phyloP scores from a whole-genome alignment of 2,888 invertebrate genomes.

The Yponomeuta plumbellus region DNA sequence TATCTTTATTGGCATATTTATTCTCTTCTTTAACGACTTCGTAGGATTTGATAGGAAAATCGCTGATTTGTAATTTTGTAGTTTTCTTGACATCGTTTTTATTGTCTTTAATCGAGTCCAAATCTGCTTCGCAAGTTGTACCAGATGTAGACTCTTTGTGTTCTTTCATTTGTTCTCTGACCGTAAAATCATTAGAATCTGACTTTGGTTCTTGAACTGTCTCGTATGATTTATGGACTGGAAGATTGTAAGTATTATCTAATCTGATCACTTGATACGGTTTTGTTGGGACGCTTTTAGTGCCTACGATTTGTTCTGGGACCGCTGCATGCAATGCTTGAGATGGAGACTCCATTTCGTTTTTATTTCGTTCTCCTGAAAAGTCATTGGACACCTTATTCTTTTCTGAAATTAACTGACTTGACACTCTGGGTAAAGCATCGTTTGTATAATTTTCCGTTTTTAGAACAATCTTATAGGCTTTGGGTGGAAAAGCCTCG shows the following conservation, averaged over 20 bases:
- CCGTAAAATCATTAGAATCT: background rate
- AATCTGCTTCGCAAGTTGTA: background rate
- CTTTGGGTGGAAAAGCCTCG: background rate
- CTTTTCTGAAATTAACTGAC: background rate
- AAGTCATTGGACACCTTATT: background rate
- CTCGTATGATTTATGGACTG: background rate
- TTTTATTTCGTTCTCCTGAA: background rate
- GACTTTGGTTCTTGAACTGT: background rate
- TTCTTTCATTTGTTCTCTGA: background rate
- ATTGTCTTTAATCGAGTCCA: background rate
- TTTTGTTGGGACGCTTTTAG: too few relatives aligned
- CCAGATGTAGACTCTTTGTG: background rate
- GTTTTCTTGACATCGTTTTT: background rate
- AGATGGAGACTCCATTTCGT: background rate
- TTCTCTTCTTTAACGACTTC: background rate
- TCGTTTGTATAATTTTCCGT: background rate
- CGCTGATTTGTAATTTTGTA: background rate
- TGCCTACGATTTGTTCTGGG: too few relatives aligned
- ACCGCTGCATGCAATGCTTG: too few relatives aligned
- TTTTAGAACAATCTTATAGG: background rate
- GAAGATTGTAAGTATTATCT: background rate
- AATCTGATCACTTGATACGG: too few relatives aligned
- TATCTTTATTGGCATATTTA: background rate
- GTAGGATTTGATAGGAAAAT: background rate
- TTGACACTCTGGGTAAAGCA: background rate